These are phyloP conservation scores for Ligdia adustata DNA, from an alignment of 2,888 invertebrate genomes.

Conservation along the genomic window DNA sequence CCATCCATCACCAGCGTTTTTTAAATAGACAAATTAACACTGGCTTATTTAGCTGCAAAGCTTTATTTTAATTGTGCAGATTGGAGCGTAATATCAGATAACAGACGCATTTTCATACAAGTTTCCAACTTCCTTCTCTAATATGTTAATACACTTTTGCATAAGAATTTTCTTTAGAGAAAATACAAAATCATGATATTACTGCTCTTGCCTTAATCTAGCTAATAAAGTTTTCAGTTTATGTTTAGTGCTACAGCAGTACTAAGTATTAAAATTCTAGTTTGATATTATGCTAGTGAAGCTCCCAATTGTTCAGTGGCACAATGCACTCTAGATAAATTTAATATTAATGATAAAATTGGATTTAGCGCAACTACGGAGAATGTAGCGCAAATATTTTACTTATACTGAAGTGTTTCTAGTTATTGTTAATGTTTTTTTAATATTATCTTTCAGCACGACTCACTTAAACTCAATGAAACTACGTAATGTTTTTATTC, in stretches of 20 bases:
- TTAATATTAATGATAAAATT: background rate
- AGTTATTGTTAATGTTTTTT: background rate
- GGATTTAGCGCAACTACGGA: background rate
- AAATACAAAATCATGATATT: slow-evolving; percentile 4
- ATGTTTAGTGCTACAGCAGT: slow-evolving; percentile 13
- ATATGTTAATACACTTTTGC: slow-evolving; percentile 2
- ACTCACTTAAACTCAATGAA: too few species aligned
- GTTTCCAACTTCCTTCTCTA: background rate
- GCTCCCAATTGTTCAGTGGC: slow-evolving; percentile 13
- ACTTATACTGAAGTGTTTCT: background rate
- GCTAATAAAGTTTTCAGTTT: slow-evolving; percentile 27
- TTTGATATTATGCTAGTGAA: slow-evolving; percentile 14
- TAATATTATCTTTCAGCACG: too few species aligned
- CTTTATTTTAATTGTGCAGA: too few species aligned
- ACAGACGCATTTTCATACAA: background rate
- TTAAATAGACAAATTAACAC: too few species aligned
- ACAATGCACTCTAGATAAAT: slow-evolving; percentile 5
- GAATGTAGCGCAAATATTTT: background rate
- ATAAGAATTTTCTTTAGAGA: slow-evolving; percentile 9
- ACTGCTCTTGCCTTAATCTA: slow-evolving; percentile 18
- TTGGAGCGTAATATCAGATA: too few species aligned
- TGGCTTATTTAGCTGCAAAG: too few species aligned
- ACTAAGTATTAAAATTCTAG: slow-evolving; percentile 21
- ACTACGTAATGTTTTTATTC: too few species aligned
- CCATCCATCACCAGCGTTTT: too few species aligned